Percentiles rank a stretch among this genome's conserved stretches.
These are phyloP conservation scores for Hydroisotoma schaefferi DNA, from an alignment of 2,888 invertebrate genomes.

Conservation along the genomic window DNA sequence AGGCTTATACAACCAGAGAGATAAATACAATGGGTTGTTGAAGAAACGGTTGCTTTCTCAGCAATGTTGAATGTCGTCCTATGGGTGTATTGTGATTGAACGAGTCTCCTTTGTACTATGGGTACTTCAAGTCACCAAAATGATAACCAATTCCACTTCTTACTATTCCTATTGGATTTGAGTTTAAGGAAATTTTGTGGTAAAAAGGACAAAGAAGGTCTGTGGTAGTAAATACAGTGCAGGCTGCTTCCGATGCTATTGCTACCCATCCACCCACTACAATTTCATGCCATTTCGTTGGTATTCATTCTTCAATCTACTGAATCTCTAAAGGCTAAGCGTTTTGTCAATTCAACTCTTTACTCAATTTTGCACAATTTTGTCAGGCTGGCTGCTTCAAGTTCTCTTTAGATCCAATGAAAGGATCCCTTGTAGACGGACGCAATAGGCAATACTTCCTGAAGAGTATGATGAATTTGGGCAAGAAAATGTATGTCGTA, in stretches of 20 bases:
- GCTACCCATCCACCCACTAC: background rate
- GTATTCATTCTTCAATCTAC: constrained; percentile 9
- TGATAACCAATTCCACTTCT: constrained; percentile 10
- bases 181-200: constrained; percentile 5
- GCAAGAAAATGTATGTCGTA: no score
- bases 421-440: constrained; percentile 4
- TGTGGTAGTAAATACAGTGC: no score
- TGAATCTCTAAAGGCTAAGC: constrained; percentile 14
- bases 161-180: no score
- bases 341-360: constrained; percentile 18
- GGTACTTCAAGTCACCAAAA: constrained; percentile 4
- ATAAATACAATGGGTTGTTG: background rate
- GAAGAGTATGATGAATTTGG: no score
- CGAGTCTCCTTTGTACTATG: no score
- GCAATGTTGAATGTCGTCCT: no score
- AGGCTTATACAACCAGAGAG: no score
- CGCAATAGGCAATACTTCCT: constrained; percentile 7
- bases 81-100: background rate
- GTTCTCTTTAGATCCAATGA: constrained; percentile 3
- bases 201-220: no score
- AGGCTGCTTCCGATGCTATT: no score
- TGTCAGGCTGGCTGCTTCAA: constrained; percentile 6
- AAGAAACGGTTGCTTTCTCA: no score
- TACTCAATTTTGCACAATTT: constrained; percentile 21
- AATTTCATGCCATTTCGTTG: background rate